Evolutionary conservation across 2,888 invertebrate species (phyloP).

Genomic region (Drosophila setosimentum): DNA sequence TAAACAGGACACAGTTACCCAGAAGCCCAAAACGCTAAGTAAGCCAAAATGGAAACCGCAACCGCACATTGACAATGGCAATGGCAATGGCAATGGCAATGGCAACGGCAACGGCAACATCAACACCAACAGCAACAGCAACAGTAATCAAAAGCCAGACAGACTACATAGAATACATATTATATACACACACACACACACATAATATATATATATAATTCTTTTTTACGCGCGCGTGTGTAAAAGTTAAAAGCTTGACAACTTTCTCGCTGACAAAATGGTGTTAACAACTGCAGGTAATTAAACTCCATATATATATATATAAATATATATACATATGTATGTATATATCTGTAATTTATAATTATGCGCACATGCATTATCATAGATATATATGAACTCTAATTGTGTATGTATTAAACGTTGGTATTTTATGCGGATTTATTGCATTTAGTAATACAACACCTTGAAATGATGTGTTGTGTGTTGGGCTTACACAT

Average conservation of each 20-base stretch:
- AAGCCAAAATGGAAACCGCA: slow-evolving; percentile 29
- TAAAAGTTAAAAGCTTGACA: slow-evolving; percentile 55
- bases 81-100: not conserved
- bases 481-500: not conserved
- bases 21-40: slow-evolving; percentile 29
- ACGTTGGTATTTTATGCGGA: not conserved
- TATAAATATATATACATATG: not conserved
- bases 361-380: not conserved
- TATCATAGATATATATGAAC: not conserved
- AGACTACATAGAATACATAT: slow-evolving; percentile 33
- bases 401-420: no score
- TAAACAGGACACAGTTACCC: slow-evolving; percentile 27
- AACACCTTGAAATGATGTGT: slow-evolving; percentile 1
- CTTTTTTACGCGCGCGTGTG: slow-evolving; percentile 60
- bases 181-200: slow-evolving; percentile 24
- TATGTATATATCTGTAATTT: not conserved
- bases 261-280: slow-evolving; percentile 61
- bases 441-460: not conserved
- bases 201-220: not conserved
- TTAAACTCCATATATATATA: slow-evolving; percentile 19
- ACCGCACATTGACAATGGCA: slow-evolving; percentile 14
- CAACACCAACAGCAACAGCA: not conserved
- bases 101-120: not conserved
- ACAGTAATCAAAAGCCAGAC: slow-evolving; percentile 27
- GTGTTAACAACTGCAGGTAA: slow-evolving; percentile 79